phyloP scores from a whole-genome alignment of 2,888 invertebrate genomes.

The Congeria kusceri region DNA sequence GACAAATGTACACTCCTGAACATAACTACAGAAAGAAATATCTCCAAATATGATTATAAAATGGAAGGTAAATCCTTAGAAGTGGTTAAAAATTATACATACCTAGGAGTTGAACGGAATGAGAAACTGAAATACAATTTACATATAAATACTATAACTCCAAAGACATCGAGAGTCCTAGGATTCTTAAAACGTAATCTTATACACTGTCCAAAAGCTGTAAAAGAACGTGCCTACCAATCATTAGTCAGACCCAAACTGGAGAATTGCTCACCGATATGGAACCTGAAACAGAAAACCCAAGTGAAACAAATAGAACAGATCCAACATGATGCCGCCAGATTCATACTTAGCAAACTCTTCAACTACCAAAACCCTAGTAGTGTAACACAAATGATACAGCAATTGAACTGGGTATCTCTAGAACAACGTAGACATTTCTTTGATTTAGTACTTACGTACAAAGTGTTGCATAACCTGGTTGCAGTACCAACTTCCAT shows the following conservation, averaged over 20 bases:
- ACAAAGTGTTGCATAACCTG: conserved; percentile 6
- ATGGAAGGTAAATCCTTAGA: conserved; percentile 37
- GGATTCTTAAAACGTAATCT: conserved; percentile 32
- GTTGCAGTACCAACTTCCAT: conserved; percentile 4
- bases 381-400: not conserved
- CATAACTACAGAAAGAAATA: conserved; percentile 18
- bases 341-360: conserved; percentile 4
- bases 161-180: conserved; percentile 15
- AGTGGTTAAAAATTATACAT: conserved; percentile 35
- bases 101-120: conserved; percentile 30
- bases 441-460: conserved; percentile 1
- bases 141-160: conserved; percentile 28
- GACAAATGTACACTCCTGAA: conserved; percentile 28
- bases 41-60: conserved; percentile 17
- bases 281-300: conserved; percentile 3
- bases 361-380: conserved; percentile 5
- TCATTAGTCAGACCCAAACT: conserved; percentile 18
- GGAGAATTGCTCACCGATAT: conserved; percentile 8
- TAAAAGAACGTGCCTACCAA: conserved; percentile 9
- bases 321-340: conserved; percentile 16
- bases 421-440: not conserved
- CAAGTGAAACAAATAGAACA: conserved; percentile 12
- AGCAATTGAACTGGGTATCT: conserved; percentile 2
- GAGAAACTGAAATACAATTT: conserved; percentile 23
- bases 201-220: not conserved